Evolutionary conservation across 2,797 vertebrate genomes (phyloP).

Genomic region (Diglossa cyanea): DNA sequence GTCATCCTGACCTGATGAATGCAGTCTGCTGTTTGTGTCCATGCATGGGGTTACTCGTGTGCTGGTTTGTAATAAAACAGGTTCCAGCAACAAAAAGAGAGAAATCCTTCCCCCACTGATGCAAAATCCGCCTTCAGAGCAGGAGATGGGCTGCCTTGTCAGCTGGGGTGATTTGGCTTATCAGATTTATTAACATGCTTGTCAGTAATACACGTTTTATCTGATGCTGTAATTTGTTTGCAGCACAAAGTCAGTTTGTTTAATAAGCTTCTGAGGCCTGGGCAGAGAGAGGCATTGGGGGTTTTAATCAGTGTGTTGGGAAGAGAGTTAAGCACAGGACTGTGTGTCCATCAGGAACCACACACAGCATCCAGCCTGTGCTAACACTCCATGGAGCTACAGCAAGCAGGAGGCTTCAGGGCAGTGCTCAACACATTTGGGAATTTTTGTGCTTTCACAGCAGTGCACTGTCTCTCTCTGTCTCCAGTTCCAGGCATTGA

Average conservation of each 20-base stretch:
- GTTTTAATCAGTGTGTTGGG: not conserved
- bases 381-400: accelerated
- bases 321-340: not conserved
- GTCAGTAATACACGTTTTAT: constrained; percentile 15
- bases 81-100: not conserved
- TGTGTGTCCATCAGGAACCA: not conserved
- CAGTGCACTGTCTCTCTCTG: not conserved
- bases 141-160: constrained; percentile 15
- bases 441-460: not conserved
- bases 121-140: not conserved
- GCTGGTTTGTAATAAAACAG: not conserved
- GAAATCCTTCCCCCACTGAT: not conserved
- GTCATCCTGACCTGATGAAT: not conserved
- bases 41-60: not conserved
- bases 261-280: not conserved
- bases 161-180: constrained; percentile 20
- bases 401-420: not conserved
- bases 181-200: constrained; percentile 44
- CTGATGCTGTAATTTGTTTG: constrained; percentile 46
- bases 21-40: not conserved
- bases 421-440: not conserved
- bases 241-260: constrained; percentile 10
- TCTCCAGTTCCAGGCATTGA: not conserved
- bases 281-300: not conserved
- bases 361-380: accelerated